phyloP scores from a whole-genome alignment of 2,113 vertebrate species.

The Elgaria multicarinata region DNA sequence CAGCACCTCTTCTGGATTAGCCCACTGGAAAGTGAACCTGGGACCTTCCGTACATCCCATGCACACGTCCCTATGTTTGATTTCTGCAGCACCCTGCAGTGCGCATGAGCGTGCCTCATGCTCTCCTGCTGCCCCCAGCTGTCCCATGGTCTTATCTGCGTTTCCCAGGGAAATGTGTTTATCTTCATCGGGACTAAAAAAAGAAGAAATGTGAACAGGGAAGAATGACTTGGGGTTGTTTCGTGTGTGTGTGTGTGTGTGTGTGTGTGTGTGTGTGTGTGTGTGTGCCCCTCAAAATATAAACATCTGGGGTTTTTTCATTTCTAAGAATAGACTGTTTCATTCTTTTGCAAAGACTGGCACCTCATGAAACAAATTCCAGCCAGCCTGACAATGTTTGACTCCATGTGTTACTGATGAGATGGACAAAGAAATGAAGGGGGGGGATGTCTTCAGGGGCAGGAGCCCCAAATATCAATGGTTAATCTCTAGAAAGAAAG shows the following conservation, averaged over 20 bases:
- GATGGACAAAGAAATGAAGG: not conserved
- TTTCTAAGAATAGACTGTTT: conserved; percentile 11
- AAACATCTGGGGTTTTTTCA: not conserved
- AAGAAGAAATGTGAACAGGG: not conserved
- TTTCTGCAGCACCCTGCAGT: not conserved
- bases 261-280: not conserved
- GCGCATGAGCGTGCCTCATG: not conserved
- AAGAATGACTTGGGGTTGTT: conserved; percentile 2
- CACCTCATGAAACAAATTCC: conserved; percentile 34
- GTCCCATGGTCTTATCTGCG: not conserved
- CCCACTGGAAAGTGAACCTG: not conserved
- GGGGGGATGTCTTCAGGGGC: not conserved
- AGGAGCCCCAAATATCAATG: too few species aligned
- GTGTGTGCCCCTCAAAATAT: not conserved
- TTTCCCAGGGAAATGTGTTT: conserved; percentile 23
- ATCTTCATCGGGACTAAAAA: not conserved
- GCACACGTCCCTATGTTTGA: not conserved
- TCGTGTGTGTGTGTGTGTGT: not conserved
- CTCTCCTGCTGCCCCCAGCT: not conserved
- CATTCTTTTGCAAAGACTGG: conserved; percentile 2
- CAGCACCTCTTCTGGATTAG: too few species aligned
- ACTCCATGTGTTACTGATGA: not conserved
- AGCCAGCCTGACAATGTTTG: not conserved
- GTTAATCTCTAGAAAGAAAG: not conserved
- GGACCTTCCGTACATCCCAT: not conserved